These are phyloP conservation scores for Alsophila aescularia DNA, from an alignment of 2,888 invertebrate species.

Conservation along the genomic window DNA sequence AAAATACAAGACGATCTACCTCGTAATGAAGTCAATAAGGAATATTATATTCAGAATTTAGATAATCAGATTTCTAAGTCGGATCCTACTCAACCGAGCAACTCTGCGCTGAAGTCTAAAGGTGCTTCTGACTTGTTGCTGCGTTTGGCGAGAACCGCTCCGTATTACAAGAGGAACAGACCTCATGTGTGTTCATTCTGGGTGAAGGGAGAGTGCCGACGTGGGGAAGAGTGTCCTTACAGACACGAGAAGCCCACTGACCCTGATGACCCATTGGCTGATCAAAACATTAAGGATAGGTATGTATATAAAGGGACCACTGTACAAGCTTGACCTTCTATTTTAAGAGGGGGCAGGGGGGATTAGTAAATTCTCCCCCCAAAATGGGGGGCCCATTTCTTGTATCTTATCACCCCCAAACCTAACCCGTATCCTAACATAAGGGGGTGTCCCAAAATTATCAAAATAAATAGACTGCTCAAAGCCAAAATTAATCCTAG, in stretches of 20 bases:
- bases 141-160: constrained; percentile 95
- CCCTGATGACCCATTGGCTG: constrained; percentile 97
- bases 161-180: constrained; percentile 97
- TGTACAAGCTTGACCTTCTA: too few relatives aligned
- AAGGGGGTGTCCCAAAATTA: too few relatives aligned
- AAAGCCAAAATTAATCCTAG: too few relatives aligned
- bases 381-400: too few relatives aligned
- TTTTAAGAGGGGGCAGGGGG: too few relatives aligned
- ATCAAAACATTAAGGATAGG: constrained; percentile 97
- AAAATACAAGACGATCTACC: constrained; percentile 96
- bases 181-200: constrained; percentile 99
- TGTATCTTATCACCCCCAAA: too few relatives aligned
- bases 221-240: constrained; percentile 98
- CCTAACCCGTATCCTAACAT: too few relatives aligned
- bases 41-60: constrained; percentile 96
- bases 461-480: too few relatives aligned
- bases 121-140: constrained; percentile 92
- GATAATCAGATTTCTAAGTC: constrained; percentile 88
- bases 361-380: too few relatives aligned
- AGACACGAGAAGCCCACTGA: constrained; percentile 98
- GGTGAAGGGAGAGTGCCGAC: constrained; percentile 98
- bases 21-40: constrained; percentile 97
- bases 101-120: constrained; percentile 88
- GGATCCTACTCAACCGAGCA: constrained; percentile 82
- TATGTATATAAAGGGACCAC: constrained; percentile 44